Conservation (phyloP, 1,140 invertebrate species). For the Lutraria rhynchaena region DNA sequence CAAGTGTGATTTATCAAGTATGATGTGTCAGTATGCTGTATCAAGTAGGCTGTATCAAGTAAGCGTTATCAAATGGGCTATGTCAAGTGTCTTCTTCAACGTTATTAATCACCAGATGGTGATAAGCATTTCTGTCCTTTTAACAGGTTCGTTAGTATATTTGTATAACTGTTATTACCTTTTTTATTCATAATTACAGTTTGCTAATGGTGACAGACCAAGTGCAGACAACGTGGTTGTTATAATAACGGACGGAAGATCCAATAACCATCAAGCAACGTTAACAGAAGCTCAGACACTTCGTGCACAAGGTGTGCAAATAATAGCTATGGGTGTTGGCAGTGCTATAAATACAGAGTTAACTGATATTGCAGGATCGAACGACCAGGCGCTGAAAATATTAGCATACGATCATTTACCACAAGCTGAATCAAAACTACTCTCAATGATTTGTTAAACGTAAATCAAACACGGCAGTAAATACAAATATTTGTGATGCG, state of each 20-base stretch:
- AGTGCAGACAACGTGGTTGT: constrained; percentile 31
- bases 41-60: too few species aligned
- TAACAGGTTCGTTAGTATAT: too few species aligned
- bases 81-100: too few species aligned
- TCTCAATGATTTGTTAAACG: neutral
- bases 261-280: constrained; percentile 13
- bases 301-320: neutral
- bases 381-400: neutral
- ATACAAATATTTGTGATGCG: too few species aligned
- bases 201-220: constrained; percentile 34
- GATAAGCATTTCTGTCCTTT: too few species aligned
- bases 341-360: neutral
- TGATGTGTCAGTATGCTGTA: too few species aligned
- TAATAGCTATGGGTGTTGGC: constrained; percentile 20
- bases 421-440: constrained; percentile 1
- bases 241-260: constrained; percentile 31
- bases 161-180: too few species aligned
- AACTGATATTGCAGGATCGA: neutral
- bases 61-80: too few species aligned
- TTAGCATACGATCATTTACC: neutral
- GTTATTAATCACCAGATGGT: too few species aligned
- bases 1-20: too few species aligned
- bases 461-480: too few species aligned
- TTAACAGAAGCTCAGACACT: constrained; percentile 13
- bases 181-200: too few species aligned